Evolutionary conservation across 2,113 vertebrate species (phyloP).

Genomic region (Arizona elegans): DNA sequence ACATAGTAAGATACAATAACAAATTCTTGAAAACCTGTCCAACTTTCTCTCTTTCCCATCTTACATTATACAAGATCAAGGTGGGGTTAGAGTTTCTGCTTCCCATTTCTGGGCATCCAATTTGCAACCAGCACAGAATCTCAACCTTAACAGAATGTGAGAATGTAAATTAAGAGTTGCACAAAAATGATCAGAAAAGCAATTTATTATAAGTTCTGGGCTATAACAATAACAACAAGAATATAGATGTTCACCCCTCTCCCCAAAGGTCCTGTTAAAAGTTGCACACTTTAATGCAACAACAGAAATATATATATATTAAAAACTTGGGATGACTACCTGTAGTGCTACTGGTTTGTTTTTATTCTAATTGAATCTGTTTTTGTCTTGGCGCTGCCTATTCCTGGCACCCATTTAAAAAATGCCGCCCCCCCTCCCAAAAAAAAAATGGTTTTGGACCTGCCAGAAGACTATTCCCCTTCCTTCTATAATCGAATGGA

Average conservation of each 20-base stretch:
- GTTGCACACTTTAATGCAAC: not conserved
- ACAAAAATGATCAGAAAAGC: not conserved
- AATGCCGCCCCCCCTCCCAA: rapidly evolving
- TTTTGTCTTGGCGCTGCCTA: not conserved
- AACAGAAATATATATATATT: not conserved
- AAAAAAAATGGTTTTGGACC: not conserved
- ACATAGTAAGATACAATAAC: not conserved
- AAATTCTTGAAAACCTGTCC: not conserved
- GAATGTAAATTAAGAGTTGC: not conserved
- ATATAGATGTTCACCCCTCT: not conserved
- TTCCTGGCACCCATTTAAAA: not conserved
- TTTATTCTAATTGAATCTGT: not conserved
- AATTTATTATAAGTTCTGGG: not conserved
- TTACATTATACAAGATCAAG: not conserved
- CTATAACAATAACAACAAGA: not conserved
- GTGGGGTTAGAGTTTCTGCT: not conserved
- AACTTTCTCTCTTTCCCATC: not conserved
- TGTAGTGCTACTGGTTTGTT: not conserved
- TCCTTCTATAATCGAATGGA: not conserved
- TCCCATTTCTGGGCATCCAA: not conserved
- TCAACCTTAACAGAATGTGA: not conserved
- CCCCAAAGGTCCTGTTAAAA: not conserved
- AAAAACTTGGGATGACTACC: not conserved
- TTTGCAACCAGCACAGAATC: not conserved
- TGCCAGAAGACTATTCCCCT: not conserved